Evolutionary conservation across 2,113 vertebrate species (phyloP), one percentile per base, ranked within the genome.

Genomic region (Saguinus imperator): DNA sequence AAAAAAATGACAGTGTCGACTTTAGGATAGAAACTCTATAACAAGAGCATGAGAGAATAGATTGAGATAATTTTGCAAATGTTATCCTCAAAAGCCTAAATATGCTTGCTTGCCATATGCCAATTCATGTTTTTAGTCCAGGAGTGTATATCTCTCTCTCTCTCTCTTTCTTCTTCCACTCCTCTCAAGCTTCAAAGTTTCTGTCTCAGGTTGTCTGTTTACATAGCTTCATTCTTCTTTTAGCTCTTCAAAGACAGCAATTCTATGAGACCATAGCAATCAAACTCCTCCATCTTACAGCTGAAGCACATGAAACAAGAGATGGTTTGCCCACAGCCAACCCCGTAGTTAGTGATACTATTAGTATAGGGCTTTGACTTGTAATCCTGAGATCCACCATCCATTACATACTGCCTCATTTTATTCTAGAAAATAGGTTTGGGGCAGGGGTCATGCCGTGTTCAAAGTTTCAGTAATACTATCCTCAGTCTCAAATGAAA

Each of bases 401-500:
- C 29, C 37, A 12, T 23, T 32, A 16, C 7, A 72, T 1, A 9
- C 9, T 64, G 37, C 27, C 55, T 84, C 6, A 0, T 37, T 68
- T 58, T 29, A 35, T 82, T 14, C 52, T 23, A 68, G 61, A 83
- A 57, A 88, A 45, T 0, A 21, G 64, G 48, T 21, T 6, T 13
- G 6, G 35, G 21, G 20, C 9, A 3, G 32, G 4, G 23, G 17
- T 45, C 3, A 6, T 29, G 16, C 9, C 72, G 11, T 58, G 16
- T 37, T 45, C 80, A 89, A 89, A 76, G 20, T 21, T 50, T 83
- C 50, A 32, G n/a, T 40, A 82, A 48, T 12, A 57, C n/a, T 13
- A 94, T 73, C 23, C n/a, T 84, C 9, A 52, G 57, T 43, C 61
- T 95, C 70, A 80, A 64, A 72, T 88, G 23, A 93, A 94, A 64